Evolutionary conservation across 2,797 vertebrate species (phyloP).

Genomic region (Diplodus sargus): DNA sequence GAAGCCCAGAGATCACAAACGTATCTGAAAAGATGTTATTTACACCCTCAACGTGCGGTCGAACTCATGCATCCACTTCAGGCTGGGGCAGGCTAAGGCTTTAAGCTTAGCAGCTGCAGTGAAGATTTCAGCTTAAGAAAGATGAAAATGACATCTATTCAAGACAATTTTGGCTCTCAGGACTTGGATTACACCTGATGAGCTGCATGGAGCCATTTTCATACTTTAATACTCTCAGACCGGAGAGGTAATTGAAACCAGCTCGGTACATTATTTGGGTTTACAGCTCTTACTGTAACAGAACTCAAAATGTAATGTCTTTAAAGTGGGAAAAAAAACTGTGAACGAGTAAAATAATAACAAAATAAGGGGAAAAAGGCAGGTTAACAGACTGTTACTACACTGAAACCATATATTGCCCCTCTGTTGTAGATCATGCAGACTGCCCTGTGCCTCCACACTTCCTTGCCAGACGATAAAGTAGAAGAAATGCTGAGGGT

Average conservation of each 20-base stretch:
- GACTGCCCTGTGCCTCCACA: constrained; percentile 21
- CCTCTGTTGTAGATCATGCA: not conserved
- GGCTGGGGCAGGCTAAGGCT: too few species aligned
- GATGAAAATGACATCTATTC: too few species aligned
- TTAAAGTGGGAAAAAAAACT: not conserved
- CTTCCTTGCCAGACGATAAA: constrained; percentile 25
- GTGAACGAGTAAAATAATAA: not conserved
- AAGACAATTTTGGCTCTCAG: too few species aligned
- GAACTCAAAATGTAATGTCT: not conserved
- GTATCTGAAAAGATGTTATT: too few species aligned
- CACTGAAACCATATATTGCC: not conserved
- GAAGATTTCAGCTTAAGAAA: too few species aligned
- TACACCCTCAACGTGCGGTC: too few species aligned
- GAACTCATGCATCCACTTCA: too few species aligned
- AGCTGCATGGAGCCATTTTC: too few species aligned
- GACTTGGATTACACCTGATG: too few species aligned
- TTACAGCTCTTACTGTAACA: not conserved
- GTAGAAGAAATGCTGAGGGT: not conserved
- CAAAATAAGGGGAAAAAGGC: not conserved
- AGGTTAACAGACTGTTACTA: not conserved
- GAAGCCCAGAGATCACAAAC: too few species aligned
- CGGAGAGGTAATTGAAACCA: not conserved
- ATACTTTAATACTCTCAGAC: not conserved
- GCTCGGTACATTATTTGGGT: not conserved
- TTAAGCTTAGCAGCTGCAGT: too few species aligned